Base-by-base conservation (phyloP, 2,888 invertebrate genomes). In the Pachycephus smyrnensis region DNA sequence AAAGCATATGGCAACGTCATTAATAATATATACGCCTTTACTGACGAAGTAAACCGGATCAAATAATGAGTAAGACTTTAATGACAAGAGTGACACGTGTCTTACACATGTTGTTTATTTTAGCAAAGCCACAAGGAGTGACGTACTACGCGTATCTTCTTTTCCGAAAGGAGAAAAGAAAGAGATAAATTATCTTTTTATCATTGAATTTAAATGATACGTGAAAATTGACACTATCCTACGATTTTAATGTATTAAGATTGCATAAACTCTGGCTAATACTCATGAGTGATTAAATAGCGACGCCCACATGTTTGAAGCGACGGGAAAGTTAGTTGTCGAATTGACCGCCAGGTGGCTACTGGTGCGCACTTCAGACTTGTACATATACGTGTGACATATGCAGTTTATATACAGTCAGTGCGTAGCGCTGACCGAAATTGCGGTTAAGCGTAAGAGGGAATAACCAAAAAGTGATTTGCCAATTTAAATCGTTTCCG, bases 401-500 rank as follows among this genome's bases (percentile, higher is more conserved):
- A 55, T 55, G 55, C 55, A 55, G 15, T 23, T 55, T 55, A 55
- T 55, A 55, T 33, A 33, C 55, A 9, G 55, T 23, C 55, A 55
- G 55, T 9, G 55, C 15, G 23, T 55, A 12, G 71, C 3, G 31
- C 31, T 71, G 71, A 71, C 71, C 30, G 71, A 55, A 55, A 55
- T 9, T 55, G 32, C 23, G 71, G 33, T 71, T 71, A 31, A 9
- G 71, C 12, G 71, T 31, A 71, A 55, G 55, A 55, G 40, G 15
- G 55, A 55, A 55, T 55, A 55, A 23, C 55, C 84, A 78, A 81
- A 82, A 83, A 85, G 84, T 83, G 84, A 86, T 88, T 85, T 85
- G 87, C 83, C 82, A 87, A 87, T 86, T 84, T 82, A 79, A 55
- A 85, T 84, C 84, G 82, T 83, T 83, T 76, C 15, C 9, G 79